Base-by-base conservation (phyloP, 2,797 vertebrate genomes). In the Chromobotia macracanthus region DNA sequence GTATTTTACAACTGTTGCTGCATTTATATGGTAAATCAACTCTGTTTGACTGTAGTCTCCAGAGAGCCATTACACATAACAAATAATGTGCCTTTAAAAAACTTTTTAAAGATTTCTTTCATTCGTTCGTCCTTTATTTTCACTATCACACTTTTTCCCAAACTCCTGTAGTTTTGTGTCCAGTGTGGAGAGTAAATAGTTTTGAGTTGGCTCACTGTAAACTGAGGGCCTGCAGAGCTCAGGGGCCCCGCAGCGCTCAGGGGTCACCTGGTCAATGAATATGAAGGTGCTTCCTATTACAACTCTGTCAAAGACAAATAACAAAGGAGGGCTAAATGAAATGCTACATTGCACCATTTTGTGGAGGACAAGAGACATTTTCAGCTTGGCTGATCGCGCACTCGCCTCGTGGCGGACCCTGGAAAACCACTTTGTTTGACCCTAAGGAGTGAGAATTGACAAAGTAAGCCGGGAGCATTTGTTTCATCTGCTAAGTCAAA, bases 391-490 rank as follows among this genome's bases (percentile, higher is more conserved):
- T 94, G 93, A 92, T 84, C 79, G 87, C 87, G 90, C 90, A 90
- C 88, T 87, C 87, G 90, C 90, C 91, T 91, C 77, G 87, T 86
- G 91, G 92, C 89, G 86, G 91, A 90, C 83, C 92, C 88, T 90
- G 92, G 91, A 94, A 93, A 93, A 79, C 91, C 93, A 92, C 91
- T 94, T 94, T 94, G 91, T 93, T 94, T 94, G 93, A 94, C 92
- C 93, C 93, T 90, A 91, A 94, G 93, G 93, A 94, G 93, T 91
- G 91, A 91, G 92, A 93, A 93, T 93, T 94, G 93, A 94, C 93
- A 94, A 92, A 93, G 92, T 93, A 93, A 92, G 92, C 92, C 89
- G 83, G 89, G 85, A 92, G 92, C 93, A 91, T 93, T 94, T 93
- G 91, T 93, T 93, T 94, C 93, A 91, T 94, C 93, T 92, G 92